phyloP scores from a whole-genome alignment of 2,888 invertebrate species.

The Cantharis lateralis region DNA sequence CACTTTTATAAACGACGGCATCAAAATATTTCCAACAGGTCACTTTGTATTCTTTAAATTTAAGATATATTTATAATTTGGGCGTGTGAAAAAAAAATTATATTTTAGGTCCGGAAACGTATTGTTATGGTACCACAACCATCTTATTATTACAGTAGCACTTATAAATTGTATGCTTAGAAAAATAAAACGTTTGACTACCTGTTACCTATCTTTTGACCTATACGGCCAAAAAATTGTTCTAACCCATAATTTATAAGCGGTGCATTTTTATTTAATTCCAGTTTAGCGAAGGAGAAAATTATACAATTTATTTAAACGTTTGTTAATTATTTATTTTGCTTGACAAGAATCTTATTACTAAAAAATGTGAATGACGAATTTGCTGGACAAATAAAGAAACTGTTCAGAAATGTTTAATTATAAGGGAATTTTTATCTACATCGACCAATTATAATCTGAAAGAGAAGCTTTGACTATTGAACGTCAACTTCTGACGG shows the following conservation, averaged over 20 bases:
- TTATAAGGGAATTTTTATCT: slow-evolving; percentile 8
- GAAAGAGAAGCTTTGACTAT: slow-evolving; percentile 21
- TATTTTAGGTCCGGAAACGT: slow-evolving; percentile 27
- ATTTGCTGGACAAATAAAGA: background rate
- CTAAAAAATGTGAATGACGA: background rate
- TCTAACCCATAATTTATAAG: slow-evolving; percentile 11
- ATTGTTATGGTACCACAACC: slow-evolving; percentile 20
- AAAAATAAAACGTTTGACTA: slow-evolving; percentile 15
- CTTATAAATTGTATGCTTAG: slow-evolving; percentile 17
- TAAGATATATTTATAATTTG: background rate
- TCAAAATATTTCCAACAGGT: background rate
- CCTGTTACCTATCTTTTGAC: slow-evolving; percentile 12
- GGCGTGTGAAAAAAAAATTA: slow-evolving; percentile 18
- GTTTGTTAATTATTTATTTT: background rate
- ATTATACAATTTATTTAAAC: background rate
- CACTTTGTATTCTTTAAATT: background rate
- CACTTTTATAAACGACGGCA: background rate
- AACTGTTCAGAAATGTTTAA: background rate
- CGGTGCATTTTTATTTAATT: background rate
- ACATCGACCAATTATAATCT: slow-evolving; percentile 10
- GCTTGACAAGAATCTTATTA: background rate
- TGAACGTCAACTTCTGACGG: slow-evolving; percentile 19
- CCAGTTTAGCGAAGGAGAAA: background rate
- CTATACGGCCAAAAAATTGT: slow-evolving; percentile 4
- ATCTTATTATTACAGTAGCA: slow-evolving; percentile 18